A percentile compares a stretch with the other conserved stretches of the same genome.
Evolutionary conservation across 2,113 vertebrate genomes (phyloP).

Genomic region (Myrmecobius fasciatus): DNA sequence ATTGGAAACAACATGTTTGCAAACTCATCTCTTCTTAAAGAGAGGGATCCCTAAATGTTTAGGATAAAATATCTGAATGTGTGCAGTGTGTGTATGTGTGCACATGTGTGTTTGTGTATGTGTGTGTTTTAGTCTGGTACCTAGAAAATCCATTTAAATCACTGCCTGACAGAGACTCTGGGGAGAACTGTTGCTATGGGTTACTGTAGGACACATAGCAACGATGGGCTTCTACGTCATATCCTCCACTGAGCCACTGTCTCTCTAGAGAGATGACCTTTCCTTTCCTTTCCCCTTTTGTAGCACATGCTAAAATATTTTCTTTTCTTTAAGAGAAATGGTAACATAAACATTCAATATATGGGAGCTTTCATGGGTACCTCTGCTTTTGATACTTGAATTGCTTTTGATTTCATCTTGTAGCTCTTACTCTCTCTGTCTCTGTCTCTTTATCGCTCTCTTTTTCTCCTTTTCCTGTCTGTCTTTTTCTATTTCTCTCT

Average conservation of each 20-base stretch:
- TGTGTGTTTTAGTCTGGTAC: constrained; percentile 60
- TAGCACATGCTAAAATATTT: constrained; percentile 41
- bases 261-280: constrained; percentile 70
- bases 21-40: constrained; percentile 60
- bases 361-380: constrained; percentile 2
- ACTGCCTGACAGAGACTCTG: constrained; percentile 81
- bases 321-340: constrained; percentile 54
- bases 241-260: constrained; percentile 54
- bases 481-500: not conserved
- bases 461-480: not conserved
- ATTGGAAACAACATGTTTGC: constrained; percentile 54
- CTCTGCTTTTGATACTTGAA: constrained; percentile 46
- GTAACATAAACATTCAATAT: constrained; percentile 31
- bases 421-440: constrained; percentile 2
- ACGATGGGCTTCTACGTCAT: constrained; percentile 64
- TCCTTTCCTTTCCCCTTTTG: constrained; percentile 32
- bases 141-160: constrained; percentile 79
- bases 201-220: constrained; percentile 72
- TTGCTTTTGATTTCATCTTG: constrained; percentile 26
- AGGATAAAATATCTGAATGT: constrained; percentile 54
- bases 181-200: constrained; percentile 79
- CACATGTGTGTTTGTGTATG: not conserved
- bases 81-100: not conserved
- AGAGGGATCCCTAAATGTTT: constrained; percentile 46
- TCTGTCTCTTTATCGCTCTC: not conserved